phyloP scores from a whole-genome alignment of 2,888 invertebrate genomes.

The Mantis religiosa region DNA sequence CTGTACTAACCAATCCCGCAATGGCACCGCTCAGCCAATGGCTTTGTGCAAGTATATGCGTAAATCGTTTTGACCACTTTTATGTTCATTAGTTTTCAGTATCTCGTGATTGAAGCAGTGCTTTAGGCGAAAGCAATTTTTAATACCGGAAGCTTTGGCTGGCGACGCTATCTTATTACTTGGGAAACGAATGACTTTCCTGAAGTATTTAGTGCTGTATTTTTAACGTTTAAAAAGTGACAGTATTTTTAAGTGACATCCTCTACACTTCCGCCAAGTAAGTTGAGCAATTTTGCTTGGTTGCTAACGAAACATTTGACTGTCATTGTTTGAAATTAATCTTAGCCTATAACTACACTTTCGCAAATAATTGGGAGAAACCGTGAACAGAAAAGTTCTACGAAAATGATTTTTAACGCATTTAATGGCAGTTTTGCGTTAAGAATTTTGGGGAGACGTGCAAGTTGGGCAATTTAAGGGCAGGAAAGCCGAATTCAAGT shows the following conservation, averaged over 20 bases:
- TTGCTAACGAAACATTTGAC: background rate
- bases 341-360: no score
- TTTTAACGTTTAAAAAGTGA: background rate
- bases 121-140: background rate
- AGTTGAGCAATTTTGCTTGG: background rate
- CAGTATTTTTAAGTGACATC: background rate
- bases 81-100: background rate
- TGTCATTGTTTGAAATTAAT: background rate
- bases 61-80: background rate
- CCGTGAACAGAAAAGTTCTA: no score
- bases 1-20: background rate
- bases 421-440: no score
- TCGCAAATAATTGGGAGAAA: no score
- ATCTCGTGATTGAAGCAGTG: background rate
- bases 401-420: no score
- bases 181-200: background rate
- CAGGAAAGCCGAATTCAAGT: no score
- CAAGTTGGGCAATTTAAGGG: no score
- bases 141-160: background rate
- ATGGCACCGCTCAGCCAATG: background rate
- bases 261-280: background rate
- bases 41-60: background rate
- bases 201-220: background rate
- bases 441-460: no score
- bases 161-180: background rate